Conservation (phyloP, 1,140 invertebrate genomes). For the Atta colombica region DNA sequence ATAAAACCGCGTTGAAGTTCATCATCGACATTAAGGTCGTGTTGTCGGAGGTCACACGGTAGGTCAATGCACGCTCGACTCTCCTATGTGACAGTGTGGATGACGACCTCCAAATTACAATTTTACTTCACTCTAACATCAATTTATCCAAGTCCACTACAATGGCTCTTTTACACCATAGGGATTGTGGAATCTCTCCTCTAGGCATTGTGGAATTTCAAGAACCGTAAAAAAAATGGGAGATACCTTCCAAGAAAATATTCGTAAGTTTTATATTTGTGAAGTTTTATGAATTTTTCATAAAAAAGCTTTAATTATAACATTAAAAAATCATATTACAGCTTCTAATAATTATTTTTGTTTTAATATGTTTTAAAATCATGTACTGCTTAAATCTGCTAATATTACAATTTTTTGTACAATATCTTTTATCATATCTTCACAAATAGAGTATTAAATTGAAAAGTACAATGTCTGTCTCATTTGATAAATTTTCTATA, state of each 20-base stretch:
- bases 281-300: neutral
- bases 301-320: neutral
- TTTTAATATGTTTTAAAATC: neutral
- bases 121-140: conserved; percentile 23
- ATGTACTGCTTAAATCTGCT: neutral
- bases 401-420: conserved; percentile 8
- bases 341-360: neutral
- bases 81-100: conserved; percentile 25
- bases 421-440: neutral
- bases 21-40: conserved; percentile 62
- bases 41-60: conserved; percentile 51
- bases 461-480: conserved; percentile 13
- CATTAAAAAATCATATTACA: neutral
- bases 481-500: neutral
- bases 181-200: too few relatives aligned
- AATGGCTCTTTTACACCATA: neutral
- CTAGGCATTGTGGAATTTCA: neutral
- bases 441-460: neutral
- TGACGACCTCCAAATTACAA: conserved; percentile 32
- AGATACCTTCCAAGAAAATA: neutral
- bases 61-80: conserved; percentile 54
- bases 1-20: conserved; percentile 28
- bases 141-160: neutral
- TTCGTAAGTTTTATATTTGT: neutral
- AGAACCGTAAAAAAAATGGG: neutral